Evolutionary conservation across 2,888 invertebrate species (phyloP), one percentile per base, ranked within the genome.

Genomic region (Apomyelois bistriatella): DNA sequence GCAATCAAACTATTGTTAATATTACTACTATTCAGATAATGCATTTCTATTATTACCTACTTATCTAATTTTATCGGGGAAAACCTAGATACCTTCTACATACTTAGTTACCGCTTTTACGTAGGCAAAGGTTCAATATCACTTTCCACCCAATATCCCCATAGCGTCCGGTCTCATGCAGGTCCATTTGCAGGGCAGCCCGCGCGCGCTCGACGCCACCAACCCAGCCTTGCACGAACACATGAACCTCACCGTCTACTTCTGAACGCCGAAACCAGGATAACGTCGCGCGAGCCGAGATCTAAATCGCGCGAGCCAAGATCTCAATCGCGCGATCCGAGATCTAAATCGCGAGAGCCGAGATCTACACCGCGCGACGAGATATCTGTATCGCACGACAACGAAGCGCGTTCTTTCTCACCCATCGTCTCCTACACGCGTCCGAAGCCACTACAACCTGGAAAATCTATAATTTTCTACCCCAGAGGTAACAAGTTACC

Each of bases 231-330:
- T 82, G 46, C 83, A 84, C 53, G 93, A 93, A 60, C 92, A 93
- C 76, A 92, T 93, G 78, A 94, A 94, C 81, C 91, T 94, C 70
- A 94, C 94, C 55, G 94, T 94, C n/a, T 94, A 94, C 84, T 94
- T 94, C 82, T 94, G 81, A 82, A 58, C 65, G 43, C 42, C 51
- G 30, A 40, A 38, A 13, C 30, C 46, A 30, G 1, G 1, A 1
- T 15, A 3, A 15, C 8, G 10, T 16, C 40, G 15, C 37, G 37
- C 13, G 6, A 38, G 13, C 5, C 37, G 1, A 38, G 13, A 13
- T 38, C 37, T 36, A 3, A 1, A 10, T 16, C 36, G n/a, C 48
- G 10, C 48, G 6, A 38, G 13, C 5, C 37, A 3, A 38, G 13
- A 13, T 38, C 37, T 36, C 2, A 1, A 10, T 16, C 40, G 15